Conservation (phyloP, 2,888 invertebrate genomes). For the Lasioglossum pauxillum region DNA sequence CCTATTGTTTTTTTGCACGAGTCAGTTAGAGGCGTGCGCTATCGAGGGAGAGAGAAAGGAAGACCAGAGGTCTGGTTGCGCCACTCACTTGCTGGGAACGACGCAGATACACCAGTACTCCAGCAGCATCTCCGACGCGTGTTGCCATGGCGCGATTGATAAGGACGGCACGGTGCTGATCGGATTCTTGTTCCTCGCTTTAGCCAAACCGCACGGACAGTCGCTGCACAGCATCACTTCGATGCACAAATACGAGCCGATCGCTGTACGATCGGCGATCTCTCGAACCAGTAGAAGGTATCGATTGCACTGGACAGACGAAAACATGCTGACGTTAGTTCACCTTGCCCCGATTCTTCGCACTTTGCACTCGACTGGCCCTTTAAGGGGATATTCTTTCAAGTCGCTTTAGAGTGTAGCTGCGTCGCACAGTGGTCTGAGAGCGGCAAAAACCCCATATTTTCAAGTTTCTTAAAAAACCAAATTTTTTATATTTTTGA, state of each 20-base stretch:
- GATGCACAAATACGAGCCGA: conserved; percentile 87
- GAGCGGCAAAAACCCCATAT: no score
- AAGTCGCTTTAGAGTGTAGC: background rate
- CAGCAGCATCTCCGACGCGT: conserved; percentile 87
- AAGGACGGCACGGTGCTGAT: conserved; percentile 81
- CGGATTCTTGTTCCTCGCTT: conserved; percentile 80
- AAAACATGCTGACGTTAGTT: background rate
- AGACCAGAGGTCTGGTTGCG: background rate
- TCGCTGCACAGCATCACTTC: conserved; percentile 92
- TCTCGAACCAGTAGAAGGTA: conserved; percentile 82
- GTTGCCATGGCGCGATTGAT: conserved; percentile 80
- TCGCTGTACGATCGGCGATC: conserved; percentile 78
- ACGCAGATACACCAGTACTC: conserved; percentile 94
- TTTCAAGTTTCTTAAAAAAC: no score
- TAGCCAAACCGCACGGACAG: conserved; percentile 86
- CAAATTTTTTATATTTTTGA: no score
- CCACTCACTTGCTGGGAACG: conserved; percentile 86
- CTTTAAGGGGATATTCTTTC: background rate
- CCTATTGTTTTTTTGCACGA: conserved; percentile 67
- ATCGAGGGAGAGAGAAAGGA: background rate
- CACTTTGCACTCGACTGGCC: background rate
- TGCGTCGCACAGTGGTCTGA: no score
- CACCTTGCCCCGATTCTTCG: background rate
- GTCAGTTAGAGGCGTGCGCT: background rate
- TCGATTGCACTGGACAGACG: conserved; percentile 79